A percentile compares a stretch with the other conserved stretches of the same genome.
Conservation (phyloP, 2,113 vertebrate species). For the Corvus cornix region DNA sequence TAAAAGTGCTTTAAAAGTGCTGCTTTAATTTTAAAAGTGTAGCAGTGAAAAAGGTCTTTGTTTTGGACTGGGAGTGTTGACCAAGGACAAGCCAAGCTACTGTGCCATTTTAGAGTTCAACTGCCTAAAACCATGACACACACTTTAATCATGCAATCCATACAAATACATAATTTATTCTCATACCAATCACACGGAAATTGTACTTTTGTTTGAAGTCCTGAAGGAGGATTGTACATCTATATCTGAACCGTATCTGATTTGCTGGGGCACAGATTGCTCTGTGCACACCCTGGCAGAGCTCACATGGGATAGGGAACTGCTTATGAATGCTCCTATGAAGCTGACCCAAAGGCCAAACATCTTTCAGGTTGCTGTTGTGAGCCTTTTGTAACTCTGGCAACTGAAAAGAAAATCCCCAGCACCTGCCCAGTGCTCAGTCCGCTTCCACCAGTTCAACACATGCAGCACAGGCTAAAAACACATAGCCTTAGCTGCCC, state of each 20-base stretch:
- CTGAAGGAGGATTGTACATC: not conserved
- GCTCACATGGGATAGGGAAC: accelerated
- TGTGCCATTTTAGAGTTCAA: not conserved
- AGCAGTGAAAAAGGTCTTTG: not conserved
- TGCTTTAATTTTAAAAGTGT: not conserved
- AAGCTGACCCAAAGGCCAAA: not conserved
- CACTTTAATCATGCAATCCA: not conserved
- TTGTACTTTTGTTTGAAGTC: not conserved
- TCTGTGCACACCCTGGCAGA: no score
- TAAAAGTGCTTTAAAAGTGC: not conserved
- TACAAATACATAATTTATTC: not conserved
- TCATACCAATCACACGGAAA: not conserved
- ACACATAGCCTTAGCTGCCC: not conserved
- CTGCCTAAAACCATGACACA: not conserved
- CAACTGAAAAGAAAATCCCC: not conserved
- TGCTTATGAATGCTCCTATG: not conserved
- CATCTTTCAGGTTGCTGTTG: not conserved
- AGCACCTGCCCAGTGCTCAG: not conserved
- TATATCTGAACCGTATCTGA: not conserved
- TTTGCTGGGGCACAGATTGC: not conserved
- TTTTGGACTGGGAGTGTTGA: not conserved
- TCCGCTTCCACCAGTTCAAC: not conserved
- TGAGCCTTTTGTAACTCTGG: not conserved
- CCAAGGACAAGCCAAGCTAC: not conserved
- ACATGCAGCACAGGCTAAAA: not conserved